Evolutionary conservation across 1,140 invertebrate genomes (phyloP).

Genomic region (Orchesella cincta): DNA sequence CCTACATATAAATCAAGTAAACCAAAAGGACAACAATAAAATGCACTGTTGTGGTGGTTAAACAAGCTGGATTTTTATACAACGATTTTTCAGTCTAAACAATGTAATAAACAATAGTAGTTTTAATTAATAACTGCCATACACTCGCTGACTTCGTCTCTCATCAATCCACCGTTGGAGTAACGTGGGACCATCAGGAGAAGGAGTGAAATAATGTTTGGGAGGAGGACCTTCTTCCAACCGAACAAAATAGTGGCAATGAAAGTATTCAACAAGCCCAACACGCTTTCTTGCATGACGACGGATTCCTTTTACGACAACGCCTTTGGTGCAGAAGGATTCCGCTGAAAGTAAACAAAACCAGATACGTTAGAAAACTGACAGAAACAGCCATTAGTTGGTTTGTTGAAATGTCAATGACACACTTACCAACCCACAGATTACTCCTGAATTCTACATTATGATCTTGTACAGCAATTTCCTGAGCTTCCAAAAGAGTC

Average conservation of each 20-base stretch:
- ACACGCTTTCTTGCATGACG: constrained; percentile 72
- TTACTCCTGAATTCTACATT: constrained; percentile 95
- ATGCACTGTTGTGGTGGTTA: too few species aligned
- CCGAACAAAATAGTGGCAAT: constrained; percentile 84
- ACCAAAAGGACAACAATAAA: too few species aligned
- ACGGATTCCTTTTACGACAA: constrained; percentile 76
- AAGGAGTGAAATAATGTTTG: constrained; percentile 65
- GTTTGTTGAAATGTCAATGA: constrained; percentile 33
- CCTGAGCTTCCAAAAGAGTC: constrained; percentile 82
- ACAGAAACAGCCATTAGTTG: constrained; percentile 45
- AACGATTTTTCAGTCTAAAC: too few species aligned
- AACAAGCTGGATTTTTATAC: too few species aligned
- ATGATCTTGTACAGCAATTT: constrained; percentile 81
- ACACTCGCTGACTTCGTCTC: constrained; percentile 53
- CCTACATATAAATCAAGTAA: too few species aligned
- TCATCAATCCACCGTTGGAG: constrained; percentile 72
- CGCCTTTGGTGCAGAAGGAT: constrained; percentile 76
- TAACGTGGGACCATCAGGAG: constrained; percentile 68
- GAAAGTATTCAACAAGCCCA: constrained; percentile 75
- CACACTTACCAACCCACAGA: constrained; percentile 87
- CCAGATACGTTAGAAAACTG: not conserved
- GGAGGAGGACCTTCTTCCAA: constrained; percentile 91
- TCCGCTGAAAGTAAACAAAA: constrained; percentile 68
- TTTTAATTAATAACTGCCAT: constrained; percentile 44
- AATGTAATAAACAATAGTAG: too few species aligned